These are phyloP conservation scores for Drosophila suboccidentalis DNA, from an alignment of 2,888 invertebrate species.

Conservation along the genomic window DNA sequence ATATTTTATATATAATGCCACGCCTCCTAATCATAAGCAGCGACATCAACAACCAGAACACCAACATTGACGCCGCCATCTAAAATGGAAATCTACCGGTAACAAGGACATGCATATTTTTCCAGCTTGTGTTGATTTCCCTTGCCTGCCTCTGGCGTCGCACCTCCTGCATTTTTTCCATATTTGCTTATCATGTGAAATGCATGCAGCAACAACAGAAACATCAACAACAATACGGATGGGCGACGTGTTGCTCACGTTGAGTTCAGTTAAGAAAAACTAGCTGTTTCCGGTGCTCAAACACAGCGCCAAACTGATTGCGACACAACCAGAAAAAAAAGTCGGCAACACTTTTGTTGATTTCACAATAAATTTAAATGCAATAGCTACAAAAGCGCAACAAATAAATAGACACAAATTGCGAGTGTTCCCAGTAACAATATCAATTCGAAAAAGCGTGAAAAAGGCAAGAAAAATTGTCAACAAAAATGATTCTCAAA, in stretches of 20 bases:
- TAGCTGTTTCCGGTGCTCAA: constrained; percentile 76
- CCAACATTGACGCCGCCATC: constrained; percentile 59
- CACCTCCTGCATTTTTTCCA: constrained; percentile 40
- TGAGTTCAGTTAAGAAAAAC: constrained; percentile 64
- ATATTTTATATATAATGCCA: constrained; percentile 16
- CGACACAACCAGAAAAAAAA: constrained; percentile 23
- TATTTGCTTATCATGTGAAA: constrained; percentile 75
- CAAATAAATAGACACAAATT: constrained; percentile 45
- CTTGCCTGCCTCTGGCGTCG: constrained; percentile 12
- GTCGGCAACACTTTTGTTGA: constrained; percentile 48
- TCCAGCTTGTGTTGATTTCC: constrained; percentile 67
- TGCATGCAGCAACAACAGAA: constrained; percentile 62
- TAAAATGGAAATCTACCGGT: constrained; percentile 79
- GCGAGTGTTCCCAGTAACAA: constrained; percentile 22
- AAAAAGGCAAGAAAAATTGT: background rate
- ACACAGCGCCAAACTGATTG: constrained; percentile 72
- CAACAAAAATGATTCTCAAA: constrained; percentile 4
- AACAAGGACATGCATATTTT: constrained; percentile 75
- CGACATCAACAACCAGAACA: constrained; percentile 40
- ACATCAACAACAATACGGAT: constrained; percentile 26
- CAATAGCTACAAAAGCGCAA: constrained; percentile 57
- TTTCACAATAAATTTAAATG: constrained; percentile 68
- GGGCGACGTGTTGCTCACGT: constrained; percentile 70
- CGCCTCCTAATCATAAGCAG: constrained; percentile 62
- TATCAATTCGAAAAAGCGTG: background rate